Evolutionary conservation across 2,888 invertebrate species (phyloP).

Genomic region (Chalcosyrphus nemorum): DNA sequence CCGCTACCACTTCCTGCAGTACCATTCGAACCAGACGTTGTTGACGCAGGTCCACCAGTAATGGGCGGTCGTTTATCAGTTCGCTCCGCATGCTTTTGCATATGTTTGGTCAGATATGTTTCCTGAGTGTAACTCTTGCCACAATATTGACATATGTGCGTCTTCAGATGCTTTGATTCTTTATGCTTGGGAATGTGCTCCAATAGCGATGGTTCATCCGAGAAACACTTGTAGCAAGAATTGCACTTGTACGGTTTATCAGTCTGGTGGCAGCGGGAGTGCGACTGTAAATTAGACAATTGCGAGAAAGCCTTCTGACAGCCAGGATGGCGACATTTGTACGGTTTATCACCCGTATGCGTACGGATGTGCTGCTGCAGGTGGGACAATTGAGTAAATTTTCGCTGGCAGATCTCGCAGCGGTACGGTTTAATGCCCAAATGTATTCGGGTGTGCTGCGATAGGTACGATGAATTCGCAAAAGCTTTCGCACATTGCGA

Average conservation of each 20-base stretch:
- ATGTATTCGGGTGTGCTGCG: conserved; percentile 99
- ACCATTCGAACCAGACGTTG: conserved; percentile 78
- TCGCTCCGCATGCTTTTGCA: conserved; percentile 98
- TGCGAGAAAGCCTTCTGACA: conserved; percentile 99
- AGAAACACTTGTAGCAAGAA: conserved; percentile 99
- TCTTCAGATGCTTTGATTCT: conserved; percentile 99
- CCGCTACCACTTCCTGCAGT: conserved; percentile 82
- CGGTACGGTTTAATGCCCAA: conserved; percentile 99
- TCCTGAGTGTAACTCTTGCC: conserved; percentile 99
- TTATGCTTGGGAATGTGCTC: conserved; percentile 99
- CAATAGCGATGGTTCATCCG: conserved; percentile 97
- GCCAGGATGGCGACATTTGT: conserved; percentile 97
- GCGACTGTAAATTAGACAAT: conserved; percentile 99
- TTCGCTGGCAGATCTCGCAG: conserved; percentile 98
- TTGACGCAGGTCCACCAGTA: conserved; percentile 81
- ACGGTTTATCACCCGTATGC: conserved; percentile 99
- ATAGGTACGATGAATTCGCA: conserved; percentile 99
- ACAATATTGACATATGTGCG: conserved; percentile 99
- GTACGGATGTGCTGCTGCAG: conserved; percentile 99
- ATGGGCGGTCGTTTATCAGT: conserved; percentile 95
- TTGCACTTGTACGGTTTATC: conserved; percentile 99
- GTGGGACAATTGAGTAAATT: conserved; percentile 99
- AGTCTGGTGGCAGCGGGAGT: conserved; percentile 99
- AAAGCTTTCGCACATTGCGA: conserved; percentile 99
- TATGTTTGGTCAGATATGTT: conserved; percentile 99